Conservation (phyloP, 2,797 vertebrate species). For the Zenarchopterus dispar region DNA sequence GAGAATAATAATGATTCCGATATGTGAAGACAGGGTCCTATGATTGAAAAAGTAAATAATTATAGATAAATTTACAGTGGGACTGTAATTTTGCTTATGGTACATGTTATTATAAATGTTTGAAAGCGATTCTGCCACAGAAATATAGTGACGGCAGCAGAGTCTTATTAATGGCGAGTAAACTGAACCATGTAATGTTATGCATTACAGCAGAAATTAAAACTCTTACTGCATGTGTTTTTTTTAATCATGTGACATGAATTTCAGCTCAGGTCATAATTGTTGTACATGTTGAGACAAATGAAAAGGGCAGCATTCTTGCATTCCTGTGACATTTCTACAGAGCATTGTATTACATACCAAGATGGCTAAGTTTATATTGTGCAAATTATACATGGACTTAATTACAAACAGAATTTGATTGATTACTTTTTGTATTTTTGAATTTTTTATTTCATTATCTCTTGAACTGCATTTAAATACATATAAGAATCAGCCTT, state of each 20-base stretch:
- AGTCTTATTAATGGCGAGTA: constrained; percentile 17
- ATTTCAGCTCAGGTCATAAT: constrained; percentile 48
- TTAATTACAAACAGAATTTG: background rate
- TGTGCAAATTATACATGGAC: constrained; percentile 5
- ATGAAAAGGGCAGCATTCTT: constrained; percentile 52
- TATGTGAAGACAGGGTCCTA: too few relatives aligned
- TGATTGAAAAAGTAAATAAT: too few relatives aligned
- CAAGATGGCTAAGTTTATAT: constrained; percentile 14
- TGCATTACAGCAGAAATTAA: constrained; percentile 33
- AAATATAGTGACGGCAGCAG: background rate
- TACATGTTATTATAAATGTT: background rate
- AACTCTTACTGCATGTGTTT: constrained; percentile 43
- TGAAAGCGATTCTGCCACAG: background rate
- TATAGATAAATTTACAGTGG: too few relatives aligned
- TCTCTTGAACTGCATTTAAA: constrained; percentile 1
- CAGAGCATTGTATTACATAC: constrained; percentile 26
- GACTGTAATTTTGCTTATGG: background rate
- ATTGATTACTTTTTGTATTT: background rate
- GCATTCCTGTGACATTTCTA: constrained; percentile 49
- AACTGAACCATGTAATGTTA: constrained; percentile 25
- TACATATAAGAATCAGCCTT: constrained; percentile 1
- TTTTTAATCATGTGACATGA: constrained; percentile 52
- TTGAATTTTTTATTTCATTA: background rate
- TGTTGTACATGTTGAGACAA: constrained; percentile 57
- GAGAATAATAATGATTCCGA: too few relatives aligned